Evolutionary conservation across 2,888 invertebrate genomes (phyloP).

Genomic region (Celastrina argiolus): DNA sequence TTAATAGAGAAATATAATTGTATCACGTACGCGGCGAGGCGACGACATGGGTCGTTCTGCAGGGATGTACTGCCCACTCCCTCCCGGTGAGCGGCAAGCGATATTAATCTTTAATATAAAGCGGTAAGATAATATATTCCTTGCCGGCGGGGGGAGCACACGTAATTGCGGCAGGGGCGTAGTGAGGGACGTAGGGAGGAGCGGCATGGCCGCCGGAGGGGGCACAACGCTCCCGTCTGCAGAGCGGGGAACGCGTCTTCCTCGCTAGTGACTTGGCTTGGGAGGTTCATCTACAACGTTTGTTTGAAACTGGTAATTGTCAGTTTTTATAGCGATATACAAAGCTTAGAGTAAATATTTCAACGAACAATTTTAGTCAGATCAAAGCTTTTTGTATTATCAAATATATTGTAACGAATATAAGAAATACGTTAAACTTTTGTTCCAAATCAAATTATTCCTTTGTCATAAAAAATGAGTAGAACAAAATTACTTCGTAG

Average conservation of each 20-base stretch:
- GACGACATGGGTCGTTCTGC: slow-evolving; percentile 58
- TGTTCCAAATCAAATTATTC: no score
- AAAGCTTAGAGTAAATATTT: no score
- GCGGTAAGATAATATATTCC: slow-evolving; percentile 60
- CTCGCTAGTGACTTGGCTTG: background rate
- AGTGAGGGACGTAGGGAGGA: slow-evolving; percentile 71
- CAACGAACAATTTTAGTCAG: no score
- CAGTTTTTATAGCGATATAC: background rate
- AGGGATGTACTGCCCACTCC: slow-evolving; percentile 59
- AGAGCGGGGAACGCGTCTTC: slow-evolving; percentile 47
- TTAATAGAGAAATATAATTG: slow-evolving; percentile 34
- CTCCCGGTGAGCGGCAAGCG: slow-evolving; percentile 38
- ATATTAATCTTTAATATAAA: slow-evolving; percentile 67
- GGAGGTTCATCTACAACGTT: background rate
- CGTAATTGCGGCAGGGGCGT: slow-evolving; percentile 49
- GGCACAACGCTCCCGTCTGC: slow-evolving; percentile 60
- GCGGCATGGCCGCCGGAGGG: slow-evolving; percentile 68
- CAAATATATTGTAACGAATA: no score
- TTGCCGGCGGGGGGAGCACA: slow-evolving; percentile 50
- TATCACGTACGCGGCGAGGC: slow-evolving; percentile 57
- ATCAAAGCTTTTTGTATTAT: background rate
- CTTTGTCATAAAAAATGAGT: background rate
- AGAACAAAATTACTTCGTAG: background rate
- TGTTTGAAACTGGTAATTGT: background rate
- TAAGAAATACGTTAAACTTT: no score